These are phyloP conservation scores for Drosophila ercepeae DNA, from an alignment of 1,140 invertebrate genomes.

Conservation along the genomic window DNA sequence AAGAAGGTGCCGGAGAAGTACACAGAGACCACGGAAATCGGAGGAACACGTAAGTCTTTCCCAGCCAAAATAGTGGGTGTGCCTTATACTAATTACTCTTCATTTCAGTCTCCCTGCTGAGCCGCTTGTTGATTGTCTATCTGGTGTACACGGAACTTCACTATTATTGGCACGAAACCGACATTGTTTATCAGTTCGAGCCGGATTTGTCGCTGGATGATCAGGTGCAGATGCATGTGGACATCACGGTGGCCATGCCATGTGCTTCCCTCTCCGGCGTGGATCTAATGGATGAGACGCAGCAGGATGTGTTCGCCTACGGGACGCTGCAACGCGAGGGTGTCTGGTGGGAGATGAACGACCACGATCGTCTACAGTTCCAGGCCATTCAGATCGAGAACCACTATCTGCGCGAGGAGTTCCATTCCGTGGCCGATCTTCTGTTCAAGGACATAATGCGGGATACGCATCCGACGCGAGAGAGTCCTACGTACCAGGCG, in stretches of 20 bases:
- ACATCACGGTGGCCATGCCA: slow-evolving; percentile 97
- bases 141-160: slow-evolving; percentile 92
- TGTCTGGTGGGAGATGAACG: slow-evolving; percentile 94
- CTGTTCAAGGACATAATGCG: slow-evolving; percentile 75
- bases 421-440: slow-evolving; percentile 92
- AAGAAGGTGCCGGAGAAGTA: slow-evolving; percentile 94
- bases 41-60: slow-evolving; percentile 89
- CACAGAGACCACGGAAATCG: slow-evolving; percentile 91
- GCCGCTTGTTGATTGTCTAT: slow-evolving; percentile 90
- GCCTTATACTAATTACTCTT: background rate
- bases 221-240: slow-evolving; percentile 96
- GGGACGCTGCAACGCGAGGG: slow-evolving; percentile 93
- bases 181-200: slow-evolving; percentile 93
- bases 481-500: slow-evolving; percentile 6
- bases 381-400: slow-evolving; percentile 92
- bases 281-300: slow-evolving; percentile 96
- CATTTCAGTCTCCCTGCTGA: slow-evolving; percentile 90
- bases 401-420: slow-evolving; percentile 94
- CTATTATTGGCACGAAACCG: slow-evolving; percentile 94
- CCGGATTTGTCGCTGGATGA: slow-evolving; percentile 95
- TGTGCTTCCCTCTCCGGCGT: slow-evolving; percentile 93
- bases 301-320: slow-evolving; percentile 93
- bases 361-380: slow-evolving; percentile 91
- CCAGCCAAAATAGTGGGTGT: background rate
- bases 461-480: slow-evolving; percentile 21